Conservation (phyloP, 2,888 invertebrate species). For the Dorcus parallelipipedus region DNA sequence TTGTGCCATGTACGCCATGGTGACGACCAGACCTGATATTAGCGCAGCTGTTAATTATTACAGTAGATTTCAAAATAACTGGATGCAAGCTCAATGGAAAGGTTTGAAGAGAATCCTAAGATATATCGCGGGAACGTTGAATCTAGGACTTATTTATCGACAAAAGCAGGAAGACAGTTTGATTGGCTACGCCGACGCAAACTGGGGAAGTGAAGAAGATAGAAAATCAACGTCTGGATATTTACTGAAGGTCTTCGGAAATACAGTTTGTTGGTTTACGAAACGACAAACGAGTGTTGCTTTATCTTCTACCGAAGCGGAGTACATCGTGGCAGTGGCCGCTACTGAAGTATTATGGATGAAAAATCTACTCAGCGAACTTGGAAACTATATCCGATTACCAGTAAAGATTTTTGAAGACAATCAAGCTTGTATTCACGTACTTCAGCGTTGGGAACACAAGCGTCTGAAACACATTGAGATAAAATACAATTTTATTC, state of each 20-base stretch:
- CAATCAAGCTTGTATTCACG: conserved; percentile 27
- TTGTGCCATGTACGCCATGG: conserved; percentile 7
- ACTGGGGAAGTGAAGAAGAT: conserved; percentile 28
- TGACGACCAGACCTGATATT: conserved; percentile 11
- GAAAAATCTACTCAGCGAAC: conserved; percentile 3
- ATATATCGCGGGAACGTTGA: conserved; percentile 17
- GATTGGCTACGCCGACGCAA: conserved; percentile 28
- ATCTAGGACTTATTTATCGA: conserved; percentile 12
- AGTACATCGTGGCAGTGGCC: conserved; percentile 31
- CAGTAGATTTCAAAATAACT: conserved; percentile 2
- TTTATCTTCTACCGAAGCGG: conserved; percentile 34
- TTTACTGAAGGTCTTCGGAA: conserved; percentile 26
- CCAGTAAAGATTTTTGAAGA: conserved; percentile 24
- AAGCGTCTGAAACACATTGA: conserved; percentile 3
- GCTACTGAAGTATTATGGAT: conserved; percentile 29
- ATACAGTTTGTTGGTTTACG: conserved; percentile 30
- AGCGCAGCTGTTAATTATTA: conserved; percentile 11
- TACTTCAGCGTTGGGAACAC: conserved; percentile 24
- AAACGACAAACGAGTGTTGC: conserved; percentile 32
- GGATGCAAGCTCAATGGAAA: conserved; percentile 21
- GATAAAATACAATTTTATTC: conserved; percentile 1
- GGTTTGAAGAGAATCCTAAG: conserved; percentile 26
- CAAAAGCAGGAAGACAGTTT: conserved; percentile 3
- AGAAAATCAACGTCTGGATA: conserved; percentile 34
- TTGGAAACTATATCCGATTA: background rate